Evolutionary conservation across 2,888 invertebrate species (phyloP).

Genomic region (Drosophila percnosoma): DNA sequence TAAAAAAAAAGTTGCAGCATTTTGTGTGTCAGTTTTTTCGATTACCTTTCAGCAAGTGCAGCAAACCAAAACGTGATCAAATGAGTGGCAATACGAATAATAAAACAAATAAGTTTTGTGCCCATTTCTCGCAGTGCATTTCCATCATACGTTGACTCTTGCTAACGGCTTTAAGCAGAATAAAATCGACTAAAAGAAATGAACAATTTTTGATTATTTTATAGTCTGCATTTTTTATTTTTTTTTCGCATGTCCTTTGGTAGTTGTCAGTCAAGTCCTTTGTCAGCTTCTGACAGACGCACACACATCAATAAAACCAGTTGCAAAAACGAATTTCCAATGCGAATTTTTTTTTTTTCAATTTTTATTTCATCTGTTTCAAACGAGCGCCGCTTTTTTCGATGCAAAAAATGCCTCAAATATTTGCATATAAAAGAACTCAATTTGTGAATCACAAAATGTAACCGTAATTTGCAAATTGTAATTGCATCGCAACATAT

Average conservation of each 20-base stretch:
- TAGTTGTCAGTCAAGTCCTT: conserved; percentile 66
- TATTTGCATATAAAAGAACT: conserved; percentile 56
- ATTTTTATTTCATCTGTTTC: conserved; percentile 7
- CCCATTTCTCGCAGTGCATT: conserved; percentile 13
- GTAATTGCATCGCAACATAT: conserved; percentile 40
- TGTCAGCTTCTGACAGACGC: conserved; percentile 54
- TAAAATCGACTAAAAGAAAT: conserved; percentile 12
- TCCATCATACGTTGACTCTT: conserved; percentile 19
- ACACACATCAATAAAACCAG: conserved; percentile 56
- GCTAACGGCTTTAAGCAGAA: conserved; percentile 10
- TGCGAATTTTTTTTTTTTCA: conserved; percentile 10
- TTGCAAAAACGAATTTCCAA: conserved; percentile 57
- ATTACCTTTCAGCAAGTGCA: neutral
- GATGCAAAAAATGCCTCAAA: conserved; percentile 18
- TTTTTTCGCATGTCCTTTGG: conserved; percentile 36
- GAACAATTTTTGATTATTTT: conserved; percentile 56
- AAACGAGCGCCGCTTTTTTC: conserved; percentile 10
- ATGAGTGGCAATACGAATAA: neutral
- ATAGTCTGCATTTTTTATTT: conserved; percentile 17
- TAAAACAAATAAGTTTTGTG: neutral
- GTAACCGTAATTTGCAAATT: conserved; percentile 20
- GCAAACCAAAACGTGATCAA: neutral
- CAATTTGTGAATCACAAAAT: conserved; percentile 23
- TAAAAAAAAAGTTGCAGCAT: neutral
- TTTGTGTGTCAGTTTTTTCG: neutral